phyloP scores from a whole-genome alignment of 2,797 vertebrate species.

The Meda fulgida region DNA sequence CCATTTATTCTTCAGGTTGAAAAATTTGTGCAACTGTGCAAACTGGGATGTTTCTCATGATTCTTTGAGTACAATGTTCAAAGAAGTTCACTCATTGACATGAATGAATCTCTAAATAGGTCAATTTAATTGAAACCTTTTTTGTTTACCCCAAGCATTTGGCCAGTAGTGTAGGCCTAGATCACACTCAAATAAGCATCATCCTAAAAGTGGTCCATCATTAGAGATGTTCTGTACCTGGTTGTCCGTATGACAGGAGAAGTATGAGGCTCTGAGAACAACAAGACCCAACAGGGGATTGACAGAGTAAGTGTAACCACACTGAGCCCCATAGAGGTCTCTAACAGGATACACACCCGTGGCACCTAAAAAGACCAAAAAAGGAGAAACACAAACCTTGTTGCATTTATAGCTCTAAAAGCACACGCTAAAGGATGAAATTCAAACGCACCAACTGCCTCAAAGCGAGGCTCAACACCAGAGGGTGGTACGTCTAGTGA shows the following conservation, averaged over 20 bases:
- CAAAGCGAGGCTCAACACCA: constrained; percentile 64
- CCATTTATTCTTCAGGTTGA: not conserved
- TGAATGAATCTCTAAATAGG: too few species aligned
- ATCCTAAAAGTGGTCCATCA: not conserved
- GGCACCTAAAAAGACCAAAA: constrained; percentile 47
- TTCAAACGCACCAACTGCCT: constrained; percentile 68
- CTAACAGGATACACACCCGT: constrained; percentile 61
- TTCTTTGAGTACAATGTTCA: too few species aligned
- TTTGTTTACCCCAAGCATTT: not conserved
- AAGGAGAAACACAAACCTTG: not conserved
- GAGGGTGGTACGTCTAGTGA: constrained; percentile 60
- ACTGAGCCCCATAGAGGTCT: constrained; percentile 61
- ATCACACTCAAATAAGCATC: not conserved
- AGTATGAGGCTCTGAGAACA: constrained; percentile 74
- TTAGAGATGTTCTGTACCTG: constrained; percentile 46
- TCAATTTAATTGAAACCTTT: too few species aligned
- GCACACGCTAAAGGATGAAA: not conserved
- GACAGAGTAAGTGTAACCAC: constrained; percentile 70
- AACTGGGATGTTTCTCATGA: not conserved
- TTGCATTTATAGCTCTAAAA: not conserved
- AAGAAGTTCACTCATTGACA: too few species aligned
- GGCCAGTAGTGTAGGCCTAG: not conserved
- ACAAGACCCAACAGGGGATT: constrained; percentile 49
- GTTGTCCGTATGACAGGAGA: constrained; percentile 73
- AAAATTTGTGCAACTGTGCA: not conserved